Evolutionary conservation across 2,113 vertebrate species (phyloP).

Genomic region (Triplophysa siluroides): DNA sequence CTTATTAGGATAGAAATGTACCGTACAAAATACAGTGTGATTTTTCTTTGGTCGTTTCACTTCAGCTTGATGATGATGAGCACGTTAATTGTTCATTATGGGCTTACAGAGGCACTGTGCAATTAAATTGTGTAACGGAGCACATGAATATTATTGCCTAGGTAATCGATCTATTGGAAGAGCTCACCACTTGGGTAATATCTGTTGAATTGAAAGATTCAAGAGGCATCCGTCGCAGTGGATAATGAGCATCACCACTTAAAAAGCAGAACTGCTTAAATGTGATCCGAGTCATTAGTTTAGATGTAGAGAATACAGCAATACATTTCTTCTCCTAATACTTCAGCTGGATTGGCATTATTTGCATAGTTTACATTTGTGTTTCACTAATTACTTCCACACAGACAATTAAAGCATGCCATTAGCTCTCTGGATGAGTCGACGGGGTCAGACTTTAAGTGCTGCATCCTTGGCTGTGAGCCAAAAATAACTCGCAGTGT

Average conservation of each 20-base stretch:
- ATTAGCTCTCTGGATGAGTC: not conserved
- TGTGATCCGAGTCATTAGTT: not conserved
- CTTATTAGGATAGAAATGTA: too few relatives aligned
- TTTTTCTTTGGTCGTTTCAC: not conserved
- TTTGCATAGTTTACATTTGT: slow-evolving; percentile 5
- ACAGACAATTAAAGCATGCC: not conserved
- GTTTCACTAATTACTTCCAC: not conserved
- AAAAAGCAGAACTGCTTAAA: not conserved
- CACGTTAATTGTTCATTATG: not conserved
- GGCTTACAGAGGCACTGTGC: not conserved
- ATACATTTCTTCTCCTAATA: not conserved
- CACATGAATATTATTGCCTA: not conserved
- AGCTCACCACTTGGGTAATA: not conserved
- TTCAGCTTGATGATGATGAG: not conserved
- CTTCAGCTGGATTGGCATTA: not conserved
- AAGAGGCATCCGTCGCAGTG: not conserved
- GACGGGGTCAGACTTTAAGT: not conserved
- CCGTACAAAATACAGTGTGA: not conserved
- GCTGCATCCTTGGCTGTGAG: slow-evolving; percentile 30
- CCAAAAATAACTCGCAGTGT: not conserved
- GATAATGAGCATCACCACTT: not conserved
- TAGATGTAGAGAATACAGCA: not conserved
- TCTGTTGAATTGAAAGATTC: not conserved
- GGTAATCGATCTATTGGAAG: not conserved
- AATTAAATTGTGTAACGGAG: not conserved